Percentiles rank a stretch among this genome's conserved stretches.
Conservation (phyloP, 1,140 invertebrate genomes). For the Arion vulgaris region DNA sequence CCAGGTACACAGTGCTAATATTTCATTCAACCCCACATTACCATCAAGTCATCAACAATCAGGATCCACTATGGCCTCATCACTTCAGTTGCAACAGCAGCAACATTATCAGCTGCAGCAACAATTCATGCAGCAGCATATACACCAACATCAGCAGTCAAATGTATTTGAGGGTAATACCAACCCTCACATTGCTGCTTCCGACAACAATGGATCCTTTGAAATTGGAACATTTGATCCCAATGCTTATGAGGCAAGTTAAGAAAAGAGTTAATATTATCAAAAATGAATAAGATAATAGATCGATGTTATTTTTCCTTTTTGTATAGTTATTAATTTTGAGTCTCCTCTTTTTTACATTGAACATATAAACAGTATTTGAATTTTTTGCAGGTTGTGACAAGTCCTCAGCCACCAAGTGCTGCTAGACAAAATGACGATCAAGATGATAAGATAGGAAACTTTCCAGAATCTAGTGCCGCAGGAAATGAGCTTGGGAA, state of each 20-base stretch:
- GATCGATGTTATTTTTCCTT: no score
- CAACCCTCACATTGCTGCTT: background rate
- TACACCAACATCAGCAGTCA: conserved; percentile 4
- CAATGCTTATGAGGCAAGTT: conserved; percentile 27
- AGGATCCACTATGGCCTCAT: background rate
- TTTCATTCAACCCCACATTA: background rate
- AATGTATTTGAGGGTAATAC: background rate
- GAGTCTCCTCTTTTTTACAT: no score
- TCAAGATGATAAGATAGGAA: no score
- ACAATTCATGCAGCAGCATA: background rate
- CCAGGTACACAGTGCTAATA: background rate
- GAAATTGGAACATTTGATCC: conserved; percentile 37
- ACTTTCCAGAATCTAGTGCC: background rate
- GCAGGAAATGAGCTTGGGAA: background rate
- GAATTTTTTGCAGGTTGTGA: background rate
- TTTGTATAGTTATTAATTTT: no score
- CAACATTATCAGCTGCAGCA: background rate
- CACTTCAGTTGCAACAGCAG: conserved; percentile 17
- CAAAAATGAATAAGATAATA: no score
- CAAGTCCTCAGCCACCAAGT: background rate
- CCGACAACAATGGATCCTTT: conserved; percentile 1
- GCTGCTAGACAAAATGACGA: background rate
- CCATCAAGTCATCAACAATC: background rate
- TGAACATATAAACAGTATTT: no score
- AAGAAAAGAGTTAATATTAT: no score